Evolutionary conservation across 2,113 vertebrate species (phyloP).

Genomic region (Campylomormyrus tamandua): DNA sequence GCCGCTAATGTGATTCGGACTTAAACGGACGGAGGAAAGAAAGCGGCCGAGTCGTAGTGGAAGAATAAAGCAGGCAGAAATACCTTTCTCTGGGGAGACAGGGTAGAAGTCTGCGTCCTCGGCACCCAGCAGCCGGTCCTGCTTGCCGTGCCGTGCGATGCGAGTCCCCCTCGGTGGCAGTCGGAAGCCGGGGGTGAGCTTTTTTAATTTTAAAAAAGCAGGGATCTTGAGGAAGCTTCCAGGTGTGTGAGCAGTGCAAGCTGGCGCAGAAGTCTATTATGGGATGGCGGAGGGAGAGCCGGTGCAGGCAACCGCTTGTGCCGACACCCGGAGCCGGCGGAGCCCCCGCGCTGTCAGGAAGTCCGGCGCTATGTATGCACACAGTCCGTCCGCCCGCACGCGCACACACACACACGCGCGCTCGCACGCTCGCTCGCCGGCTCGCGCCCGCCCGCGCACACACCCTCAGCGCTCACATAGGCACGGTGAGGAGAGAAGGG

Average conservation of each 20-base stretch:
- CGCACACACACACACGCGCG: constrained; percentile 42
- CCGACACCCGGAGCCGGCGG: constrained; percentile 74
- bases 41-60: constrained; percentile 15
- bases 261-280: constrained; percentile 80
- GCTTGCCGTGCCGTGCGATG: constrained; percentile 50
- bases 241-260: constrained; percentile 71
- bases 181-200: constrained; percentile 67
- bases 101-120: constrained; percentile 25
- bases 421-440: constrained; percentile 22
- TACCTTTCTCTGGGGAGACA: constrained; percentile 46
- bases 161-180: constrained; percentile 70
- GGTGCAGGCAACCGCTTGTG: constrained; percentile 65
- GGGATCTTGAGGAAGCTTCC: constrained; percentile 73
- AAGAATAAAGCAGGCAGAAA: constrained; percentile 49
- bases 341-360: constrained; percentile 74
- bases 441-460: constrained; percentile 52
- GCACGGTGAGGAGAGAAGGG: constrained; percentile 24
- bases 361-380: constrained; percentile 65
- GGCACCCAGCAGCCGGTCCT: constrained; percentile 71
- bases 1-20: constrained; percentile 31
- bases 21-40: constrained; percentile 31
- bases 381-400: constrained; percentile 47
- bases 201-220: constrained; percentile 23
- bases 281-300: constrained; percentile 78
- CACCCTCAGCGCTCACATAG: constrained; percentile 36